Base-by-base conservation (phyloP, 2,113 vertebrate genomes). In the Diphyllodes magnificus region DNA sequence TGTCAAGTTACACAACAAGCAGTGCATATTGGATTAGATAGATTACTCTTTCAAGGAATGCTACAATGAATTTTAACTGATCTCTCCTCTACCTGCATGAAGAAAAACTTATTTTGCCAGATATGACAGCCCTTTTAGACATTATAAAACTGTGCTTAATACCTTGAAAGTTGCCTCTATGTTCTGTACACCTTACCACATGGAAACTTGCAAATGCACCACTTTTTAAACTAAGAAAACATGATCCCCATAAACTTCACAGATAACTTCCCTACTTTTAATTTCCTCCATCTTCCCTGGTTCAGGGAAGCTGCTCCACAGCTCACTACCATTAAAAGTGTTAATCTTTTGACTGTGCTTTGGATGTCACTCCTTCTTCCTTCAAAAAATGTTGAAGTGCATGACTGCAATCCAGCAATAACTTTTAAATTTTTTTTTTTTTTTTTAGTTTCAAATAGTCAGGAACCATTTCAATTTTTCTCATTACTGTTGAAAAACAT, bases 111-210 rank as follows among this genome's bases (percentile, higher is more conserved):
- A 21, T 31, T 39, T 64, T 4, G 23, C 23, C 30, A 68, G 31
- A 40, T 59, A 37, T 9, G 24, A 59, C 25, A 75, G 23, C 5
- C 30, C 17, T 63, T 50, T 79, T 60, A 91, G 57, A 68, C 20
- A 10, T 42, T 40, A 42, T 9, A 21, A 49, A 33, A 28, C 40
- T 60, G 6, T 15, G 49, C 4, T 47, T 92, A 56, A 69, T 44
- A 80, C 27, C 16, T n/a, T 60, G 10, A 89, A 88, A 89, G 28
- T 40, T 69, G 13, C 12, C 7, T 56, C 27, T 27, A 3, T 8
- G 25, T 72, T 72, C 11, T 1, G 1, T 45, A 54, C 4, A 66
- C 22, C 2, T 49, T 37, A 45, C 11, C 20, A 59, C 0, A 0
- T 27, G 17, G 27, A 76, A 49, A 77, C 30, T 15, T 61, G 39